Base-by-base conservation (phyloP, 2,888 invertebrate genomes). In the Parnassius smintheus region DNA sequence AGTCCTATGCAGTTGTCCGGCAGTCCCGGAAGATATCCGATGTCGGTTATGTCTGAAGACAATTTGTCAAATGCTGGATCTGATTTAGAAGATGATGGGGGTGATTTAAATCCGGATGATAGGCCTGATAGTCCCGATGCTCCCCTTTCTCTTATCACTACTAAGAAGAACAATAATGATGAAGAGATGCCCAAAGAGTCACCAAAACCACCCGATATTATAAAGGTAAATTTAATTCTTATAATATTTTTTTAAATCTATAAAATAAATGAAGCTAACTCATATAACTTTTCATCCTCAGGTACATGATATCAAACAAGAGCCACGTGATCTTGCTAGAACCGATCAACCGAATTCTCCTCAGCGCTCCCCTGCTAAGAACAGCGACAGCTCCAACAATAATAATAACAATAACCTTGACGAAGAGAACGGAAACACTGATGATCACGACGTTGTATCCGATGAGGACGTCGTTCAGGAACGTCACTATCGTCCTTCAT, bases 61-160 rank as follows among this genome's bases (percentile, higher is more conserved):
- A 95, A 87, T 85, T 85, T 88, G 77, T 95, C 94, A 2, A 94
- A 94, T 70, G 92, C 91, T 54, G 94, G 93, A 8, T 94, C 94
- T 22, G 96, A 96, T 77, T 81, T 94, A 67, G 94, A 94, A 67
- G 95, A 95, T 65, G 95, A 95, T 68, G 94, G 93, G 76, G 92
- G 90, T 61, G 92, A 89, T 51, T 72, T 90, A 44, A 85, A 88
- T 68, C 85, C 87, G 10, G 92, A 92, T 71, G 93, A 93, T 60
- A 92, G 95, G 62, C 92, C 94, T 9, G 88, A 91, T 44, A 94
- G 94, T 73, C 95, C 95, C 11, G 94, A 93, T 66, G 92, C 94
- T 52, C 96, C 96, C 22, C 85, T 96, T 2, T 95, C 95, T 1
- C 82, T 96, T 66, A 95, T 95, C 53, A 95, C 94, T 8, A 93